Evolutionary conservation across 2,888 invertebrate genomes (phyloP).

Genomic region (Prenolepis imparis): DNA sequence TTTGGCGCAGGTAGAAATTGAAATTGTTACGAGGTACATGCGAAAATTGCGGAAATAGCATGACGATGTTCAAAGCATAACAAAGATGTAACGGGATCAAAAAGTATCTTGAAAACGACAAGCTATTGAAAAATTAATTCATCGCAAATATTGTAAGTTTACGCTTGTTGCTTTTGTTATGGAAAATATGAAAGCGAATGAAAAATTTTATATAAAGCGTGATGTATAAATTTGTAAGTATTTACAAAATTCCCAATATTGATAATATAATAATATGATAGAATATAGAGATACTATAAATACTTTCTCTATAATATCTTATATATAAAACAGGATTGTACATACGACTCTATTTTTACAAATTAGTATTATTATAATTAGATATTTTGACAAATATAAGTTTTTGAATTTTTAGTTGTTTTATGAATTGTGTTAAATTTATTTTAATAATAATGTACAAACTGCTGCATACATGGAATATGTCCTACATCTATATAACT

Average conservation of each 20-base stretch:
- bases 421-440: not conserved
- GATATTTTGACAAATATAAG: not conserved
- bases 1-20: constrained; percentile 69
- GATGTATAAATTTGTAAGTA: not conserved
- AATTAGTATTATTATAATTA: no score
- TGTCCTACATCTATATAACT: not conserved
- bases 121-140: constrained; percentile 57
- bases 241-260: not conserved
- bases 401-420: not conserved
- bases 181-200: not conserved
- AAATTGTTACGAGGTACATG: constrained; percentile 74
- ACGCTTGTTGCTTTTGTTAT: not conserved
- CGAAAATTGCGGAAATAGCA: constrained; percentile 67
- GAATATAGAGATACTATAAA: not conserved
- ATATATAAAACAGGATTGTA: not conserved
- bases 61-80: constrained; percentile 51
- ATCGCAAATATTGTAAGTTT: not conserved
- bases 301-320: not conserved
- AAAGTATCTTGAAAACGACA: constrained; percentile 55
- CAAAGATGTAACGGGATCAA: constrained; percentile 55
- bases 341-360: not conserved
- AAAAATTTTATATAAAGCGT: not conserved
- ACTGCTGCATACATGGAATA: no score
- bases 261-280: not conserved
- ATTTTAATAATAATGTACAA: not conserved